Percentiles rank a stretch among this genome's conserved stretches.
These are phyloP conservation scores for Hyppa rectilinea DNA, from an alignment of 2,888 invertebrate species.

Conservation along the genomic window DNA sequence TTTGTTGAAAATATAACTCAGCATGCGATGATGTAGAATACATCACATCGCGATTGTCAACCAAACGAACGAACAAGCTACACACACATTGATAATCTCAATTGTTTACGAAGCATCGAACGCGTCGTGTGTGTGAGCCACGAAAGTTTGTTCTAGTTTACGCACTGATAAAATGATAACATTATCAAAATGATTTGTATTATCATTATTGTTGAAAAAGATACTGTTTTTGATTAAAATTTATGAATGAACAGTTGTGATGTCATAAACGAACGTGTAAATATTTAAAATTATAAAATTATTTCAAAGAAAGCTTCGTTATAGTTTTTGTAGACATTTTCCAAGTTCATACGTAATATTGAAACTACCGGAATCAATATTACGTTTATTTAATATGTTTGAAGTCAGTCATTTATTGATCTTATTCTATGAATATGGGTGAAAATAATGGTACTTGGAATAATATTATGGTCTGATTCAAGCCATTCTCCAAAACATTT, in stretches of 20 bases:
- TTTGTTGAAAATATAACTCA: slow-evolving; percentile 89
- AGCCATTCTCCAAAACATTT: not conserved
- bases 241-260: slow-evolving; percentile 30
- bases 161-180: slow-evolving; percentile 88
- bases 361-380: not conserved
- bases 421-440: not conserved
- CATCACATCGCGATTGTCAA: slow-evolving; percentile 91
- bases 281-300: slow-evolving; percentile 1
- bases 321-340: not conserved
- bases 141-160: slow-evolving; percentile 83
- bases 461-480: not conserved
- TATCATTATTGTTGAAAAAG: slow-evolving; percentile 52
- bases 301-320: not conserved
- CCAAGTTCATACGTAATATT: not conserved
- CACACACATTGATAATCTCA: slow-evolving; percentile 85
- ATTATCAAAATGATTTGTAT: slow-evolving; percentile 80
- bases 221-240: slow-evolving; percentile 26
- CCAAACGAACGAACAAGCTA: slow-evolving; percentile 89
- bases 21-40: slow-evolving; percentile 90
- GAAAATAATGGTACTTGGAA: no score
- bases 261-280: slow-evolving; percentile 1
- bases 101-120: slow-evolving; percentile 87
- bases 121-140: slow-evolving; percentile 78
- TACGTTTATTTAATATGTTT: no score
- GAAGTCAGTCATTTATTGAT: not conserved